These are phyloP conservation scores for Leucophenga varia DNA, from an alignment of 1,140 invertebrate species.

Conservation along the genomic window DNA sequence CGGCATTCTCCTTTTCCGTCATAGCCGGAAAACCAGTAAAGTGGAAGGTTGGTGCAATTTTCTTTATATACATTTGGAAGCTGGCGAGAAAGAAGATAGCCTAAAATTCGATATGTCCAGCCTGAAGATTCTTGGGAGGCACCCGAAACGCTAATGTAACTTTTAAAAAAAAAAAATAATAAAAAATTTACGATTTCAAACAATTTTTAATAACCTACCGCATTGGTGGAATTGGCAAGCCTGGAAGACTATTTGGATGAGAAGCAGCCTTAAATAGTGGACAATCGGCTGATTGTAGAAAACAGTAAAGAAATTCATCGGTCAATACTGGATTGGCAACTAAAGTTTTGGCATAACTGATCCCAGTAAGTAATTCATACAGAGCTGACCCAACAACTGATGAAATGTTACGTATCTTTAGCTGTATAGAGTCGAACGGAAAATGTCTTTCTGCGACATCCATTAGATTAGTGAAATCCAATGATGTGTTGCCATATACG, in stretches of 20 bases:
- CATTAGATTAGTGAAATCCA: constrained; percentile 39
- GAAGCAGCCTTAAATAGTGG: constrained; percentile 65
- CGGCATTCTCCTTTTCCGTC: constrained; percentile 73
- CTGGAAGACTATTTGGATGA: constrained; percentile 58
- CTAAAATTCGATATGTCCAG: constrained; percentile 47
- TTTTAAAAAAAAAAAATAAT: constrained; percentile 4
- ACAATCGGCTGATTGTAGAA: constrained; percentile 72
- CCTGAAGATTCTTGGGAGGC: constrained; percentile 53
- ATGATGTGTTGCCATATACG: constrained; percentile 62
- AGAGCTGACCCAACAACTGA: constrained; percentile 61
- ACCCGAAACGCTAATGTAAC: constrained; percentile 47
- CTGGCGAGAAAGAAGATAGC: constrained; percentile 37
- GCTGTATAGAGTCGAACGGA: constrained; percentile 60
- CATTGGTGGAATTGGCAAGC: constrained; percentile 45
- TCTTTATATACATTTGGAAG: constrained; percentile 21
- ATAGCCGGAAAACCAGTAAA: constrained; percentile 62
- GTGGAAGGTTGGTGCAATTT: constrained; percentile 39
- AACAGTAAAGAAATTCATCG: constrained; percentile 78
- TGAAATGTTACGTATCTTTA: constrained; percentile 62
- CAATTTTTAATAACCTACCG: constrained; percentile 27
- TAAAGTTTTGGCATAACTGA: constrained; percentile 44
- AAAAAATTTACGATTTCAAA: not conserved
- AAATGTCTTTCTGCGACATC: constrained; percentile 31
- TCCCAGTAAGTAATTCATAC: constrained; percentile 59
- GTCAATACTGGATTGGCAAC: constrained; percentile 59